phyloP scores from a whole-genome alignment of 2,888 invertebrate genomes.

The Tipula unca region DNA sequence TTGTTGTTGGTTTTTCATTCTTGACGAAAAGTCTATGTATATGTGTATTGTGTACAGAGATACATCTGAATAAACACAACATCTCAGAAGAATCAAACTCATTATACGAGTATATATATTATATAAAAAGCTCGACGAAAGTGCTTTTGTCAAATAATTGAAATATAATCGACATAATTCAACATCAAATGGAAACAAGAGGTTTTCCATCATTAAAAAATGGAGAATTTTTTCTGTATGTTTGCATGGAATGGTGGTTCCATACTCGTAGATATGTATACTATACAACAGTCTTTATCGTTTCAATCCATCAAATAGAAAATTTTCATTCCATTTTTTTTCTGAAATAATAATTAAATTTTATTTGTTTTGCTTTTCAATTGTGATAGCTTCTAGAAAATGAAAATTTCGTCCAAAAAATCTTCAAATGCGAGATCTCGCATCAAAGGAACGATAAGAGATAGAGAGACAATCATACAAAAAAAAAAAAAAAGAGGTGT shows the following conservation, averaged over 20 bases:
- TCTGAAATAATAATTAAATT: neutral
- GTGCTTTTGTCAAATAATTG: slow-evolving; percentile 8
- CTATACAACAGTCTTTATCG: neutral
- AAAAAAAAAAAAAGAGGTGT: slow-evolving; percentile 17
- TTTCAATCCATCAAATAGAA: neutral
- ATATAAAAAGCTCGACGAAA: neutral
- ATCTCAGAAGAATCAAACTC: neutral
- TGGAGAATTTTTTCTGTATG: neutral
- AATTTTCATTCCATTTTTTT: neutral
- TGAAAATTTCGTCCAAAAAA: neutral
- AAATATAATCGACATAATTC: slow-evolving; percentile 4
- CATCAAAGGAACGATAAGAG: slow-evolving; percentile 8
- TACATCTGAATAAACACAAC: neutral
- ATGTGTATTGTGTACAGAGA: neutral
- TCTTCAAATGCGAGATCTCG: slow-evolving; percentile 3
- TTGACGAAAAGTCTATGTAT: neutral
- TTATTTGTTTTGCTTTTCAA: neutral
- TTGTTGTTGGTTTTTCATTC: neutral
- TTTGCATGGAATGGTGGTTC: neutral
- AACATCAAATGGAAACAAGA: neutral
- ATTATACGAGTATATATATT: neutral
- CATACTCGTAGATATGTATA: neutral
- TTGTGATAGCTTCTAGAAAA: neutral
- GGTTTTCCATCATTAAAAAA: neutral
- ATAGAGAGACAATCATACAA: neutral